Conservation (phyloP, 1,140 invertebrate species). For the Harlomillsia oculata region DNA sequence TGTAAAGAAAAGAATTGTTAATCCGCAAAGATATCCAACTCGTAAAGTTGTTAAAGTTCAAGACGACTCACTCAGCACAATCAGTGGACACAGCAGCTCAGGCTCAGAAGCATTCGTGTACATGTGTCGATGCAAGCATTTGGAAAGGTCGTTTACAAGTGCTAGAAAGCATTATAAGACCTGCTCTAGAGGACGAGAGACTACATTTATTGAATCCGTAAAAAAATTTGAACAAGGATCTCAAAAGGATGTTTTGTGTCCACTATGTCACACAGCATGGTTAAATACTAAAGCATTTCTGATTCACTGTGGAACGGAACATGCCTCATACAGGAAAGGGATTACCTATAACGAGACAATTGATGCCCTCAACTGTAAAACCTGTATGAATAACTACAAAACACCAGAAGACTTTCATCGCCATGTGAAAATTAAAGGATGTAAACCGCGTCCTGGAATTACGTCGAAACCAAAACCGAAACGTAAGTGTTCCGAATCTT, state of each 20-base stretch:
- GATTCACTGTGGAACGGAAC: conserved; percentile 31
- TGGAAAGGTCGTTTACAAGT: no score
- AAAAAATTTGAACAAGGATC: conserved; percentile 33
- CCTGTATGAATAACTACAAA: background rate
- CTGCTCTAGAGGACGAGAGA: conserved; percentile 21
- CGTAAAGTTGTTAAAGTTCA: no score
- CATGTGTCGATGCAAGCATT: no score
- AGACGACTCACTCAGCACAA: background rate
- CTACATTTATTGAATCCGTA: conserved; percentile 22
- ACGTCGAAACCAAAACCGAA: background rate
- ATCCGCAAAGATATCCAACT: background rate
- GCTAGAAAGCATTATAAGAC: conserved; percentile 18
- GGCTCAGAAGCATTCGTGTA: conserved; percentile 14
- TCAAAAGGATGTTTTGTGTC: conserved; percentile 26
- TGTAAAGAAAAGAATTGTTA: no score
- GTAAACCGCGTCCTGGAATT: background rate
- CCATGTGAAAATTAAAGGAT: background rate
- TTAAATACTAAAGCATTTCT: conserved; percentile 17
- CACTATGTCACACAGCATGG: conserved; percentile 30
- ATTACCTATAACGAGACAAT: conserved; percentile 11
- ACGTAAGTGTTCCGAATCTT: background rate
- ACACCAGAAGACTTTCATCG: background rate
- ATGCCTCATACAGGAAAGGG: conserved; percentile 15
- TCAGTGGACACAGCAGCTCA: conserved; percentile 7
- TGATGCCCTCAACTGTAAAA: background rate